Evolutionary conservation across 2,113 vertebrate species (phyloP), one percentile per base, ranked within the genome.

Genomic region (Microcebus jonahi): DNA sequence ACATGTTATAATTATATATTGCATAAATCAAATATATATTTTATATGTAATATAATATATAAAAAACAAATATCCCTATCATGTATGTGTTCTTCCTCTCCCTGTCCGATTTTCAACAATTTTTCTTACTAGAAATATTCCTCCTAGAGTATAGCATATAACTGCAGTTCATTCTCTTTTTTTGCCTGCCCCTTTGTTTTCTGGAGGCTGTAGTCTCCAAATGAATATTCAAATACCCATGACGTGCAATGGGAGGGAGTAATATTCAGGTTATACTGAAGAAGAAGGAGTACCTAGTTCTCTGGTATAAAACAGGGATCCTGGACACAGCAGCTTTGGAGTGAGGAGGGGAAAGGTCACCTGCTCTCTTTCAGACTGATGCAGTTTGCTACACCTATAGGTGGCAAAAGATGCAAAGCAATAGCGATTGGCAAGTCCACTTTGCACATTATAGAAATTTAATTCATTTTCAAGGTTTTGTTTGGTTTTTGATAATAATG

Each of bases 261-360:
- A 65, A 20, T 31, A 18, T 50, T 48, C 27, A n/a, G 2, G 57
- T 84, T 76, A 42, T 36, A 53, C 0, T 13, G 34, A 63, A 50
- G 31, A 88, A 17, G 39, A 23, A 5, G 0, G 1, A 4, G 36
- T 9, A 48, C 25, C 53, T 53, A 8, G 3, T 20, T 77, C 6
- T 71, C 61, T 65, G 9, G 7, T 27, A 0, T 36, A 31, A 29
- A 45, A 36, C 13, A 34, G 17, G n/a, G 9, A 39, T 45, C 17
- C 3, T 2, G 2, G 9, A 10, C 39, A 1, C 1, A 42, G 13
- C 0, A 6, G 10, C 21, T 77, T 81, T 70, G 59, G 42, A 86
- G 11, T 1, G 61, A 50, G 21, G 20, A 87, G 21, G 12, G 18
- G 13, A 25, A 90, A 80, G 39, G 4, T 57, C 15, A 57, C 8